A percentile compares a stretch with the other conserved stretches of the same genome.
phyloP scores from a whole-genome alignment of 2,113 vertebrate genomes.

The Lathamus discolor region DNA sequence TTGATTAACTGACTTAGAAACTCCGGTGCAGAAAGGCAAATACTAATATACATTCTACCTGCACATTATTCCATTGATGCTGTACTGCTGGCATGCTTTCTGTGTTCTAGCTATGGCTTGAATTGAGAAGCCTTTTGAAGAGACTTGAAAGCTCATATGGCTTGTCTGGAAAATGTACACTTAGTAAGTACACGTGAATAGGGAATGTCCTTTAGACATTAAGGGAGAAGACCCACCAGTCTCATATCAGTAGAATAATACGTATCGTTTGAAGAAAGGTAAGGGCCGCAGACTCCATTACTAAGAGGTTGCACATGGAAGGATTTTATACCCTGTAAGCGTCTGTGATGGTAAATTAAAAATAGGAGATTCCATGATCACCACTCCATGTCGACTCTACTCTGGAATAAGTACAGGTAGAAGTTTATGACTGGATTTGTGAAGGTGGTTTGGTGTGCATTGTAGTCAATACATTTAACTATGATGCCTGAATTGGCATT shows the following conservation, averaged over 20 bases:
- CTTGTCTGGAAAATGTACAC: not conserved
- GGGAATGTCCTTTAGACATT: not conserved
- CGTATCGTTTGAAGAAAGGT: not conserved
- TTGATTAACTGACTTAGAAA: not conserved
- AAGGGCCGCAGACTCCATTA: not conserved
- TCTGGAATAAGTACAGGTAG: not conserved
- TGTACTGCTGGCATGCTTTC: not conserved
- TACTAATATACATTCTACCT: not conserved
- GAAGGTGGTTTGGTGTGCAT: not conserved
- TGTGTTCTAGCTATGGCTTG: not conserved
- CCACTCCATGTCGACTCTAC: not conserved
- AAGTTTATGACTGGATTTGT: not conserved
- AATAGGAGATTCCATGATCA: not conserved
- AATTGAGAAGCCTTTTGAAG: not conserved
- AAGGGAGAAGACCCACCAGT: not conserved
- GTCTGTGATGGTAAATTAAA: not conserved
- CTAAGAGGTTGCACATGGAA: not conserved
- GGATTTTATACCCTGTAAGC: not conserved
- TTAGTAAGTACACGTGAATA: rapidly evolving
- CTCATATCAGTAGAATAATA: not conserved
- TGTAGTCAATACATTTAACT: not conserved
- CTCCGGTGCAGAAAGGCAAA: not conserved
- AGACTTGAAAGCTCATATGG: not conserved
- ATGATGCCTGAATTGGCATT: not conserved
- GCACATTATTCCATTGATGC: not conserved